These are phyloP conservation scores for Parotocinclus haroldoi DNA, from an alignment of 2,797 vertebrate species.

Conservation along the genomic window DNA sequence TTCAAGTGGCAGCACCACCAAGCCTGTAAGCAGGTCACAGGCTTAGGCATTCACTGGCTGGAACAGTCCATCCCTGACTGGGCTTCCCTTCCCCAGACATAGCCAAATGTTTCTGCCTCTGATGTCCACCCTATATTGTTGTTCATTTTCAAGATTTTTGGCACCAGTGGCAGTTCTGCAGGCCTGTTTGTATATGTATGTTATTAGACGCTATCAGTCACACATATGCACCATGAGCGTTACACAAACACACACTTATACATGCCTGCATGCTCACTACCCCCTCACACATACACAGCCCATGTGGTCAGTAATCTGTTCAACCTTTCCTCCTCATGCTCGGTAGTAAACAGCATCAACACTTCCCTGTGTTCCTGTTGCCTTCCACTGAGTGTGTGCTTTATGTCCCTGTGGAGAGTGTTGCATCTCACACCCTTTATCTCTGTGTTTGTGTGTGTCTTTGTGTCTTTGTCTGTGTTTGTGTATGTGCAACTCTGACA, in stretches of 20 bases:
- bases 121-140: too few relatives aligned
- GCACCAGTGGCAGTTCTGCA: conserved; percentile 5
- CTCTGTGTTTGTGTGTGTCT: conserved; percentile 17
- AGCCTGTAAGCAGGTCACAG: too few relatives aligned
- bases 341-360: conserved; percentile 48
- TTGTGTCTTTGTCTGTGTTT: conserved; percentile 20
- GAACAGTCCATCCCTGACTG: too few relatives aligned
- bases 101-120: too few relatives aligned
- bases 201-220: conserved; percentile 2
- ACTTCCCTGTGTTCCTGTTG: conserved; percentile 45
- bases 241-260: conserved; percentile 5
- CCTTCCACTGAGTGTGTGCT: conserved; percentile 46
- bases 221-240: conserved; percentile 21
- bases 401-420: conserved; percentile 52
- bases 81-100: too few relatives aligned
- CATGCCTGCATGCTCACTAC: background rate
- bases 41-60: too few relatives aligned
- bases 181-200: conserved; percentile 30
- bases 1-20: too few relatives aligned
- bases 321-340: conserved; percentile 37
- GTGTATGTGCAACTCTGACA: conserved; percentile 53
- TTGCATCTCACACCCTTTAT: conserved; percentile 52
- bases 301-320: conserved; percentile 41
- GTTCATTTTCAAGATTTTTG: background rate
- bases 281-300: background rate